A percentile compares a stretch with the other conserved stretches of the same genome.
Conservation (phyloP, 2,113 vertebrate genomes). For the Clarias batrachus region DNA sequence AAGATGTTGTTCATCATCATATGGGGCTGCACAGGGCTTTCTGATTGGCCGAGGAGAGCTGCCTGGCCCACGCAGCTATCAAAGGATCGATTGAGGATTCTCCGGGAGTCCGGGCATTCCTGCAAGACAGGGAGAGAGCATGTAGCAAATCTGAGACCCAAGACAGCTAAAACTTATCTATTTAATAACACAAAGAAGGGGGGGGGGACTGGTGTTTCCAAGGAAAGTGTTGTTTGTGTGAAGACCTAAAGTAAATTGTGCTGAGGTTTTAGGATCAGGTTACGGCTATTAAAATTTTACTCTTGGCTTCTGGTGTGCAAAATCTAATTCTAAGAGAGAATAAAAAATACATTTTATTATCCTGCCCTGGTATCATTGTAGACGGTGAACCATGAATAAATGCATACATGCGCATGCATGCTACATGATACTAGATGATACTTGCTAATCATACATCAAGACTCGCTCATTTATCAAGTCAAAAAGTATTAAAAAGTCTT, state of each 20-base stretch:
- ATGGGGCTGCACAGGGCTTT: conserved; percentile 46
- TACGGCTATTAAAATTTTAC: conserved; percentile 14
- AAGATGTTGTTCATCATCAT: conserved; percentile 60
- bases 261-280: conserved; percentile 14
- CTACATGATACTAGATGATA: too few relatives aligned
- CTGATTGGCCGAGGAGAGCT: conserved; percentile 52
- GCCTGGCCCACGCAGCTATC: conserved; percentile 64
- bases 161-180: conserved; percentile 19
- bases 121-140: conserved; percentile 41
- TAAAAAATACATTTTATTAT: conserved; percentile 47
- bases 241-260: conserved; percentile 4
- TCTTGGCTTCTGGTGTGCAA: conserved; percentile 28
- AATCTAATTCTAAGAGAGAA: conserved; percentile 29
- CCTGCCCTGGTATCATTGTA: conserved; percentile 16
- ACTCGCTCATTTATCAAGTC: too few relatives aligned
- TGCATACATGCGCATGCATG: too few relatives aligned
- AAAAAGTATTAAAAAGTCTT: too few relatives aligned
- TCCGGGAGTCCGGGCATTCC: conserved; percentile 62
- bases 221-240: neutral
- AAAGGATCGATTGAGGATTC: conserved; percentile 67
- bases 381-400: conserved; percentile 40
- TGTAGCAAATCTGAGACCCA: conserved; percentile 13
- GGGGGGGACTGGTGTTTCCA: neutral
- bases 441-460: too few relatives aligned
- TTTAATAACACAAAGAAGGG: conserved; percentile 27